A percentile compares a stretch with the other conserved stretches of the same genome.
phyloP scores from a whole-genome alignment of 2,888 invertebrate species.

The Neelides folsomi region DNA sequence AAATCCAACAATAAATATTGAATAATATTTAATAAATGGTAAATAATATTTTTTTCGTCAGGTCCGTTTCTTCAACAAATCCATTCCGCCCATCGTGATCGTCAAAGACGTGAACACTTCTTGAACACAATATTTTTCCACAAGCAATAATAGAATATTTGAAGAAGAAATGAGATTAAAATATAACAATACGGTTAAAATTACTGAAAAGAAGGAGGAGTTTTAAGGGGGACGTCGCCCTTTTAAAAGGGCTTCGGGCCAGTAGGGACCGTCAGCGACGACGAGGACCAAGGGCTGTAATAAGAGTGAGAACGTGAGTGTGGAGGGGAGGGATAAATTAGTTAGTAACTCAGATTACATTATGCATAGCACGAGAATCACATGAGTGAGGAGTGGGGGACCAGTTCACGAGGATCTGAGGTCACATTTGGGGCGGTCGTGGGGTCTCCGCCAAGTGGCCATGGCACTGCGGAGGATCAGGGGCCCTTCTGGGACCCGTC shows the following conservation, averaged over 20 bases:
- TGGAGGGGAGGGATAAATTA: too few species aligned
- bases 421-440: neutral
- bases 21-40: too few species aligned
- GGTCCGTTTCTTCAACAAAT: too few species aligned
- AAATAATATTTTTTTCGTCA: too few species aligned
- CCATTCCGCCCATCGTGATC: too few species aligned
- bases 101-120: too few species aligned
- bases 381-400: neutral
- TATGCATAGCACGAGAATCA: slow-evolving; percentile 1
- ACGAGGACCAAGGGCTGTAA: neutral
- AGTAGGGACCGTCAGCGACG: neutral
- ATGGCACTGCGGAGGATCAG: slow-evolving; percentile 2
- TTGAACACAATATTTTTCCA: too few species aligned
- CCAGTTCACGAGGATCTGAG: slow-evolving; percentile 1
- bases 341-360: neutral
- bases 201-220: too few species aligned
- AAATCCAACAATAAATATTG: too few species aligned
- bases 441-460: slow-evolving; percentile 3
- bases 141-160: too few species aligned
- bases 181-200: too few species aligned
- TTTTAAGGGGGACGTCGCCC: neutral
- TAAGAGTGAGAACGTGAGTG: neutral
- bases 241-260: neutral
- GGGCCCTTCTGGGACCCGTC: neutral
- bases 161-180: too few species aligned